A percentile compares a stretch with the other conserved stretches of the same genome.
phyloP scores from a whole-genome alignment of 2,888 invertebrate species.

The Gerris lacustris region DNA sequence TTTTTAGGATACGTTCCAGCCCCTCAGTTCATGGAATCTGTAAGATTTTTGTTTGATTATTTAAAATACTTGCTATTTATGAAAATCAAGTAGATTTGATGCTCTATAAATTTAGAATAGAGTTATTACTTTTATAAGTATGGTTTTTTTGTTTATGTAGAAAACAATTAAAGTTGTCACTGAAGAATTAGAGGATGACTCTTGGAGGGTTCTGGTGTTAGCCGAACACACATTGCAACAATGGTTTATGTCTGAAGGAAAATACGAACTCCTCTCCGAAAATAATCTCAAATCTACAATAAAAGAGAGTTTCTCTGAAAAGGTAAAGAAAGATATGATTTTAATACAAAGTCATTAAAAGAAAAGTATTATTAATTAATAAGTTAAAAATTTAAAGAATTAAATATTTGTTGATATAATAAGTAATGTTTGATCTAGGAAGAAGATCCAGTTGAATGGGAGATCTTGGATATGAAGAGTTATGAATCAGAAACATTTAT shows the following conservation, averaged over 20 bases:
- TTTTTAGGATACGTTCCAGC: constrained; percentile 57
- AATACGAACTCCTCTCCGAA: constrained; percentile 49
- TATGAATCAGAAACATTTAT: neutral
- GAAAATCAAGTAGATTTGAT: neutral
- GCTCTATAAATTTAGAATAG: neutral
- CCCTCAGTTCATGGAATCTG: constrained; percentile 30
- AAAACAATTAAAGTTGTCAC: constrained; percentile 56
- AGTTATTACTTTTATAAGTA: neutral
- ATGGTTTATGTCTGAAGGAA: constrained; percentile 45
- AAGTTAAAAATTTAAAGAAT: neutral
- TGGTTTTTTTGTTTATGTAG: constrained; percentile 31
- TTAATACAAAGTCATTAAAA: too few relatives aligned
- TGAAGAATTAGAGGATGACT: constrained; percentile 34
- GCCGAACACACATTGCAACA: constrained; percentile 70
- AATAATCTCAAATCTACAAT: constrained; percentile 49
- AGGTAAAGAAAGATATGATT: neutral
- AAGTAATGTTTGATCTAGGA: neutral
- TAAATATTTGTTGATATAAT: too few relatives aligned
- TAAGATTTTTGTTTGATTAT: constrained; percentile 30
- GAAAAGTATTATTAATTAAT: neutral
- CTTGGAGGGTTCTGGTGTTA: constrained; percentile 53
- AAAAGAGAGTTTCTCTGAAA: neutral
- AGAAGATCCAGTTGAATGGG: constrained; percentile 1
- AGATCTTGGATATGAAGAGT: constrained; percentile 3
- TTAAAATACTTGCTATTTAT: neutral